Evolutionary conservation across 2,113 vertebrate genomes (phyloP), one percentile per base, ranked within the genome.

Genomic region (Ceyx melanurus): DNA sequence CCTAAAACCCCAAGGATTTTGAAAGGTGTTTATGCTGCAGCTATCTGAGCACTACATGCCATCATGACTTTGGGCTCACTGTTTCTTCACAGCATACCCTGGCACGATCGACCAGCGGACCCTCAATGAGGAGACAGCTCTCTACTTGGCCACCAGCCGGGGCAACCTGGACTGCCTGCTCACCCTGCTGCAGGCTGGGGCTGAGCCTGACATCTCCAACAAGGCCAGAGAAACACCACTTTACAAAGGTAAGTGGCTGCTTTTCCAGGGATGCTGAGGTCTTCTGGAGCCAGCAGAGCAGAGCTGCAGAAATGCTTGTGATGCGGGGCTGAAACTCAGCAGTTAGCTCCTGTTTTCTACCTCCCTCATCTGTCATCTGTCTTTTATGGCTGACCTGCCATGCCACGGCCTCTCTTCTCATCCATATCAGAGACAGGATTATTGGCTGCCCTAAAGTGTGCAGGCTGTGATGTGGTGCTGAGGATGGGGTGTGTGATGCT

Each of bases 161-260:
- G 97, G 97, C 11, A 94, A 98, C 42, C 58, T 98, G 74, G 90
- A 94, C 45, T 99, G 99, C 51, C 95, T 98, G 56, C 75, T 83
- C 4, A 93, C 95, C 5, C 97, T 99, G 76, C 97, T 99, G 88
- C 97, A 99, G 88, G 95, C 95, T 0, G 98, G 98, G 46, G 99
- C 98, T 0, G 98, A 99, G 88, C 97, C 98, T 0, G 98, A 99
- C 83, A 98, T 98, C 65, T 92, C 98, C 53, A 99, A 98, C 93
- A 97, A 98, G 40, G 96, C 98, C 37, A 97, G 97, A 77, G 99
- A 99, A 94, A 99, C 99, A 0, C 98, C 99, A 0, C 98, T 99
- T 15, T 99, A 98, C 90, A 99, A 98, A 98, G 99, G 99, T 98
- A 89, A 91, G 86, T 2, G 13, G 23, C 46, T 58, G 56, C 19